Evolutionary conservation across 2,113 vertebrate genomes (phyloP).

Genomic region (Oenanthe melanoleuca): DNA sequence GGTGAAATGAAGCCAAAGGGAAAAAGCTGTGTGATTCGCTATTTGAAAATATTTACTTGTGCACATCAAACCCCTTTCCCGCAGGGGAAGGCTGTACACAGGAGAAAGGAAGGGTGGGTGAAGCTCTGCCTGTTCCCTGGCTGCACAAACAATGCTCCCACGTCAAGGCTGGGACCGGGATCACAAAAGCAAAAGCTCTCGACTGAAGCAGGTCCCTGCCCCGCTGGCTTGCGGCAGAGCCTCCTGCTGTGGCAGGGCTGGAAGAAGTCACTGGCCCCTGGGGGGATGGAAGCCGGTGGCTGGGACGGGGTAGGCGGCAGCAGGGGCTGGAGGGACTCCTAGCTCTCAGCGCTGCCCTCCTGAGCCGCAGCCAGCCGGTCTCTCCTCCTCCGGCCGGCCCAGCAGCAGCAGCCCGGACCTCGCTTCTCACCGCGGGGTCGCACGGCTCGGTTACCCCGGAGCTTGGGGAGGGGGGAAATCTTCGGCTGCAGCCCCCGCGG

Average conservation of each 20-base stretch:
- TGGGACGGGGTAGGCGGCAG: neutral
- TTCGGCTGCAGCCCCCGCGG: neutral
- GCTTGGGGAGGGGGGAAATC: fast-evolving
- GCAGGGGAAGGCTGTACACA: neutral
- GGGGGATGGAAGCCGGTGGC: neutral
- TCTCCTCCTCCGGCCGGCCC: neutral
- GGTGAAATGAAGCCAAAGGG: neutral
- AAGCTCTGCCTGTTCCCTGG: neutral
- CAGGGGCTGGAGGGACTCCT: neutral
- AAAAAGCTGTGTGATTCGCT: neutral
- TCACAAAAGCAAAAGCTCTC: neutral
- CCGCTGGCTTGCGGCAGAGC: neutral
- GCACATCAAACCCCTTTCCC: neutral
- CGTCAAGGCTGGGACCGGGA: neutral
- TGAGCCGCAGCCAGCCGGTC: neutral
- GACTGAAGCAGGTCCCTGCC: neutral
- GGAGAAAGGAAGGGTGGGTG: neutral
- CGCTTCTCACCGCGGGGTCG: neutral
- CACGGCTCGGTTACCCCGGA: neutral
- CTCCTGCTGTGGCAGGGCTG: neutral
- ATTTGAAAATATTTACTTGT: neutral
- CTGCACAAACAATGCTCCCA: neutral
- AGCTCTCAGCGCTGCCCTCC: neutral
- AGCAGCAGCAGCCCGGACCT: neutral
- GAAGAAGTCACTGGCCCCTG: neutral